phyloP scores from a whole-genome alignment of 2,797 vertebrate genomes.

The Tokudaia muenninki region DNA sequence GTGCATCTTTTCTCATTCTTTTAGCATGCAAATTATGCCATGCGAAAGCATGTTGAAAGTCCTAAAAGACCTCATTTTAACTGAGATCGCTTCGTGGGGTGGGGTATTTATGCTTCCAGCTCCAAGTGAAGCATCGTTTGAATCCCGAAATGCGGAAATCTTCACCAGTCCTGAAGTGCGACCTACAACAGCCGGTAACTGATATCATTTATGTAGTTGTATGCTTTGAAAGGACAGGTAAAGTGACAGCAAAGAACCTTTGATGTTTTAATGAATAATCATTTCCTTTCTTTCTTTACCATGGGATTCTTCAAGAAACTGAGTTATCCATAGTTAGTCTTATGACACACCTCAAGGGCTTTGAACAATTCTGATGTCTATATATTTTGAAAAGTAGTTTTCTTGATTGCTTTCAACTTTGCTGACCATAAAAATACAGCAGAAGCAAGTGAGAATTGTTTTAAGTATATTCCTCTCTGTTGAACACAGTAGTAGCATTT shows the following conservation, averaged over 20 bases:
- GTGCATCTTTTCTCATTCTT: constrained; percentile 47
- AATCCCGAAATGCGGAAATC: constrained; percentile 85
- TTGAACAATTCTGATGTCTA: neutral
- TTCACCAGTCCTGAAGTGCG: constrained; percentile 83
- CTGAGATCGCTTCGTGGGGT: constrained; percentile 56
- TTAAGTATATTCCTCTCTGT: constrained; percentile 13
- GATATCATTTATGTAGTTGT: constrained; percentile 67
- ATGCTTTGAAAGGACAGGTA: constrained; percentile 51
- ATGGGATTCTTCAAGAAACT: constrained; percentile 3
- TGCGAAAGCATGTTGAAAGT: constrained; percentile 75
- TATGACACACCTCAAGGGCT: constrained; percentile 15
- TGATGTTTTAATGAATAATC: constrained; percentile 34
- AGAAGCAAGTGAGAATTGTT: constrained; percentile 35
- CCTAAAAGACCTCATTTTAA: constrained; percentile 79
- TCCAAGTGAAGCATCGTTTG: constrained; percentile 84
- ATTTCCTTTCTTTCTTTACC: constrained; percentile 30
- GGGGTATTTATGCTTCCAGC: constrained; percentile 87
- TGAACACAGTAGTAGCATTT: constrained; percentile 33
- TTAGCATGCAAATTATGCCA: constrained; percentile 77
- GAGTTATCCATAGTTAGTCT: neutral
- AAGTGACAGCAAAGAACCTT: neutral
- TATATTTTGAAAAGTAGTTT: constrained; percentile 42
- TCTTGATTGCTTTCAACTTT: constrained; percentile 49
- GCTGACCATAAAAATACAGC: neutral
- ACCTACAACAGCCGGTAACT: constrained; percentile 87